Base-by-base conservation (phyloP, 2,113 vertebrate genomes). In the Tupaia chinensis region DNA sequence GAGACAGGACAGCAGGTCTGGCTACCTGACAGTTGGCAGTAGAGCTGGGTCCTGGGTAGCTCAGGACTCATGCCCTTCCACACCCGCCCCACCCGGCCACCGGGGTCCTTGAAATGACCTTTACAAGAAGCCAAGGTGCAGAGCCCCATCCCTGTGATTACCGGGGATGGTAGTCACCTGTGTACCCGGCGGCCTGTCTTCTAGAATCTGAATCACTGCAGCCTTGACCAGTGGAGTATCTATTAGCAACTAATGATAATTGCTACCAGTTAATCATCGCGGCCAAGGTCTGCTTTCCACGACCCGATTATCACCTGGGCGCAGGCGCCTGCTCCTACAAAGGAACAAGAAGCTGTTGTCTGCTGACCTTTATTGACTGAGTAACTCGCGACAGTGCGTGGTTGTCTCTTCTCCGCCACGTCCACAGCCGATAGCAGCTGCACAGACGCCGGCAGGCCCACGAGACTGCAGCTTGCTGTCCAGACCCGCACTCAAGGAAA, bases 391-490 rank as follows among this genome's bases (percentile, higher is more conserved):
- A 7, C 1, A 4, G 11, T 4, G 0, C 1, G 12, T 0, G 0
- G 2, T 2, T 8, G 44, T 74, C 93, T 96, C 76, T 65, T 70
- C 14, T 60, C 70, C 6, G 0, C 92, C 97, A 94, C 70, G 79
- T 94, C 95, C 58, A 14, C 92, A 78, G 61, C 69, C n/a, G 80
- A 44, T 44, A 58, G 16, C 74, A 10, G 77, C 60, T 17, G 34
- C 44, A 60, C 74, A 14, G 4, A 8, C 0, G 9, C 61, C 9
- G 2, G 81, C 34, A 4, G 65, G 3, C 25, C 69, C 8, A 0
- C 5, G 32, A 32, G 56, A 27, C 20, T 1, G 0, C 0, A 0
- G 53, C 87, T 61, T 5, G 0, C 27, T 54, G 69, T 11, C 7
- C 13, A 17, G 58, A 63, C 32, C 34, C 73, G 5, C 0, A 12